Evolutionary conservation across 2,888 invertebrate species (phyloP).

Genomic region (Euproctis similis): DNA sequence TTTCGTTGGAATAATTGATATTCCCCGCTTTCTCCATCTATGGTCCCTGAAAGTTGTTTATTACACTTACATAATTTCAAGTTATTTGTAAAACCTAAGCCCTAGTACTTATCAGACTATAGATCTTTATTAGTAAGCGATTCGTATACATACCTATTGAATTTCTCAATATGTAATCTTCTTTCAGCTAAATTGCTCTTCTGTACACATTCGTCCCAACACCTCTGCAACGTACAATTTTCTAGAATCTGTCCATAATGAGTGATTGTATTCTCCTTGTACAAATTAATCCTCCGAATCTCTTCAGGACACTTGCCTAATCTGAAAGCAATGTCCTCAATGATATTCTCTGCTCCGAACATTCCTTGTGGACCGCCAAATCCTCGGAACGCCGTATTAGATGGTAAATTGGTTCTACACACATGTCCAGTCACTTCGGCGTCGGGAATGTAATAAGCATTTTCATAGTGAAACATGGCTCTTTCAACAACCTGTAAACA

Average conservation of each 20-base stretch:
- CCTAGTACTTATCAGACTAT: too few species aligned
- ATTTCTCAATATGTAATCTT: constrained; percentile 76
- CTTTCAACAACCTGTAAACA: constrained; percentile 84
- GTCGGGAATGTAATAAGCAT: constrained; percentile 87
- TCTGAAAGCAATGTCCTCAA: constrained; percentile 83
- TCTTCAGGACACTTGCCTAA: constrained; percentile 79
- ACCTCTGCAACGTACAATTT: constrained; percentile 82
- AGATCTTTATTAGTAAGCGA: too few species aligned
- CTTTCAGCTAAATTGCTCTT: constrained; percentile 80
- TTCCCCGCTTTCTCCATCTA: constrained; percentile 90
- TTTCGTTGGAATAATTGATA: constrained; percentile 87
- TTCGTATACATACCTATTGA: constrained; percentile 85
- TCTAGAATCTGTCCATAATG: constrained; percentile 85
- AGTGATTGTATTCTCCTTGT: constrained; percentile 84
- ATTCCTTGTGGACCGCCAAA: constrained; percentile 95
- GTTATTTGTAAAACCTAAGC: too few species aligned
- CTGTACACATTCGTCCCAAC: constrained; percentile 86
- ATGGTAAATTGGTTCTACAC: constrained; percentile 92
- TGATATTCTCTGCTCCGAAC: constrained; percentile 87
- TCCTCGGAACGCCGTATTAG: constrained; percentile 95
- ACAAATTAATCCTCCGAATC: constrained; percentile 84
- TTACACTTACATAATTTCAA: too few species aligned
- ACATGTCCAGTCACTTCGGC: constrained; percentile 81
- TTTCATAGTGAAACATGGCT: constrained; percentile 89
- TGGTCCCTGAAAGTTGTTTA: constrained; percentile 77